phyloP scores from a whole-genome alignment of 1,140 invertebrate genomes.

The Drosophila subobscura region DNA sequence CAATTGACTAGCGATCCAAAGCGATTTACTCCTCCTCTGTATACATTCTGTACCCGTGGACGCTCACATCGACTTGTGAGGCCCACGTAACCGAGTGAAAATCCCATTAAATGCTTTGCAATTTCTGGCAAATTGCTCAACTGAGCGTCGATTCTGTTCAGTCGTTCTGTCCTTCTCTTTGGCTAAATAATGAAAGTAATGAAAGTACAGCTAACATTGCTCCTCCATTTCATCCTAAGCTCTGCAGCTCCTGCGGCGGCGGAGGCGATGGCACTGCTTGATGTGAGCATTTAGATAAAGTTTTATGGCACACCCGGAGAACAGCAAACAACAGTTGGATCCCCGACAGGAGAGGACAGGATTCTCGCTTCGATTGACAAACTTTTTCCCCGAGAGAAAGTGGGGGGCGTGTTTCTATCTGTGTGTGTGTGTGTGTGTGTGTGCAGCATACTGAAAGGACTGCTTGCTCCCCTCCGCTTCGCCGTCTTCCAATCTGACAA shows the following conservation, averaged over 20 bases:
- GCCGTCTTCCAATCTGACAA: too few relatives aligned
- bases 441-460: constrained; percentile 65
- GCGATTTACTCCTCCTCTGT: constrained; percentile 17
- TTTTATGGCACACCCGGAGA: constrained; percentile 72
- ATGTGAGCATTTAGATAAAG: constrained; percentile 76
- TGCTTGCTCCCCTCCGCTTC: not conserved
- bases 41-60: too few relatives aligned
- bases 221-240: too few relatives aligned
- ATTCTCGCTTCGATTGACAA: constrained; percentile 63
- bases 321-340: constrained; percentile 43
- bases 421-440: constrained; percentile 61
- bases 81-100: constrained; percentile 48
- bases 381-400: constrained; percentile 49
- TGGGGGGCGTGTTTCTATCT: not conserved
- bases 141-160: constrained; percentile 13
- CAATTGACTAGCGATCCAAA: constrained; percentile 53
- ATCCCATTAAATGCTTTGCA: constrained; percentile 51
- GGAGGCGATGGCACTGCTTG: constrained; percentile 20
- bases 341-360: not conserved
- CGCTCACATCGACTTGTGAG: constrained; percentile 18
- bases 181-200: constrained; percentile 51
- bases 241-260: too few relatives aligned
- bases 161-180: not conserved
- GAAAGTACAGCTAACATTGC: constrained; percentile 24
- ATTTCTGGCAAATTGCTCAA: constrained; percentile 44